Conservation (phyloP, 1,140 invertebrate species). For the Cyrtorhinus lividipennis region DNA sequence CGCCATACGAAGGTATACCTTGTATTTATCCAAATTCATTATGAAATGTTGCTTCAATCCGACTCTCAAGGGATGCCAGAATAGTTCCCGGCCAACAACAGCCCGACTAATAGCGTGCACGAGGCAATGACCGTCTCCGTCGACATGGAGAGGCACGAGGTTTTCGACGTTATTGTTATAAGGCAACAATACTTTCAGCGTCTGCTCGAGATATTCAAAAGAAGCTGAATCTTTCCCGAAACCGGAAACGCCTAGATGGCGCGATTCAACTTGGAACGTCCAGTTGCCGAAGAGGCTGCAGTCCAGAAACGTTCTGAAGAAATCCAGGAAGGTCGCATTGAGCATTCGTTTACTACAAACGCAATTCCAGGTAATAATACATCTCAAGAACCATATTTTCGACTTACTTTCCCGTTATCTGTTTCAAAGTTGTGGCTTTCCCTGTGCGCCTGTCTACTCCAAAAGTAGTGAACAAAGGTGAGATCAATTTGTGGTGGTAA, state of each 20-base stretch:
- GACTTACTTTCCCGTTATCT: constrained; percentile 32
- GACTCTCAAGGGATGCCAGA: constrained; percentile 35
- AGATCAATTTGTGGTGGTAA: constrained; percentile 36
- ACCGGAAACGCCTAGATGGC: constrained; percentile 31
- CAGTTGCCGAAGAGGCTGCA: constrained; percentile 32
- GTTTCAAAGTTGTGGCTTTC: constrained; percentile 30
- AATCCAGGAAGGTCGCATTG: too few relatives aligned
- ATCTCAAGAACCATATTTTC: too few relatives aligned
- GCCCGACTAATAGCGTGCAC: constrained; percentile 37
- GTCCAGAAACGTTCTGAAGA: constrained; percentile 32
- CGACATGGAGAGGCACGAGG: constrained; percentile 36
- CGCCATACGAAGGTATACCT: too few relatives aligned
- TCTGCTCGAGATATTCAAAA: constrained; percentile 31
- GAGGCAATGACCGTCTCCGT: constrained; percentile 38
- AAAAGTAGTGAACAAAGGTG: constrained; percentile 33
- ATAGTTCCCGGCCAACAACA: constrained; percentile 35
- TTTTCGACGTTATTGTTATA: constrained; percentile 28
- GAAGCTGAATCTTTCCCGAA: constrained; percentile 34
- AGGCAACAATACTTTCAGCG: constrained; percentile 29
- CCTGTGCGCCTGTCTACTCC: constrained; percentile 33
- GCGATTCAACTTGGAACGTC: constrained; percentile 33
- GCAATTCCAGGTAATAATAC: too few relatives aligned
- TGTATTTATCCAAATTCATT: constrained; percentile 31
- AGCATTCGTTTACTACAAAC: too few relatives aligned
- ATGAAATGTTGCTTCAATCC: constrained; percentile 33